These are phyloP conservation scores for Plecturocebus donacophilus DNA, from an alignment of 2,113 vertebrate species.

Conservation along the genomic window DNA sequence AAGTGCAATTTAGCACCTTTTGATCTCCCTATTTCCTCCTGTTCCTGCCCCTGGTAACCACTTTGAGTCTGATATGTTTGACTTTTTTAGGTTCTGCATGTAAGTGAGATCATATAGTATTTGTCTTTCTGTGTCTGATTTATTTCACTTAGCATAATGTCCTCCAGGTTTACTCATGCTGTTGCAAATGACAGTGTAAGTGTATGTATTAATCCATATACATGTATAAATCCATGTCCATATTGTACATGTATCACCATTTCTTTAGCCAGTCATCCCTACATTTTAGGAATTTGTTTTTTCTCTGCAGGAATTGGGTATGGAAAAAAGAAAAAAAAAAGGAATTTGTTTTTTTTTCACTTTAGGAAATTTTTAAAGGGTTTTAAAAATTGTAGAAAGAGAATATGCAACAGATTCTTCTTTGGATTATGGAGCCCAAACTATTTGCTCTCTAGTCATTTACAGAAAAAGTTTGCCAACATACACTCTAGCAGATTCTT, in stretches of 20 bases:
- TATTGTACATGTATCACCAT: neutral
- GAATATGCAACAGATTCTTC: neutral
- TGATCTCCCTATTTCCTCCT: neutral
- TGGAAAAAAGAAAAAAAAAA: too few relatives aligned
- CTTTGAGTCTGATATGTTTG: too few relatives aligned
- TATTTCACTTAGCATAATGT: neutral
- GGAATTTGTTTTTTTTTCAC: neutral
- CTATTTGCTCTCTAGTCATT: neutral
- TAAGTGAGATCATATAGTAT: neutral
- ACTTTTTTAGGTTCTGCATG: neutral
- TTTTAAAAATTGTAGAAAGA: neutral
- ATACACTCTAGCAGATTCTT: neutral
- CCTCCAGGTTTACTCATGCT: neutral
- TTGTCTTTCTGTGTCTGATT: neutral
- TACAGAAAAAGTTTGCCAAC: neutral
- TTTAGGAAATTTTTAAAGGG: neutral
- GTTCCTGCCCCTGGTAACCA: neutral
- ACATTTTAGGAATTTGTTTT: neutral
- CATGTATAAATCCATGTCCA: too few relatives aligned
- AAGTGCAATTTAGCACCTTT: neutral
- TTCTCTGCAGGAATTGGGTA: neutral
- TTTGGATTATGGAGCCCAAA: neutral
- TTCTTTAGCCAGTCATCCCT: neutral
- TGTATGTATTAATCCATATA: too few relatives aligned
- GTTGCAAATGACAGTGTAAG: neutral